A percentile compares a stretch with the other conserved stretches of the same genome.
Conservation (phyloP, 1,140 invertebrate species). For the Drosophila kanapiae region DNA sequence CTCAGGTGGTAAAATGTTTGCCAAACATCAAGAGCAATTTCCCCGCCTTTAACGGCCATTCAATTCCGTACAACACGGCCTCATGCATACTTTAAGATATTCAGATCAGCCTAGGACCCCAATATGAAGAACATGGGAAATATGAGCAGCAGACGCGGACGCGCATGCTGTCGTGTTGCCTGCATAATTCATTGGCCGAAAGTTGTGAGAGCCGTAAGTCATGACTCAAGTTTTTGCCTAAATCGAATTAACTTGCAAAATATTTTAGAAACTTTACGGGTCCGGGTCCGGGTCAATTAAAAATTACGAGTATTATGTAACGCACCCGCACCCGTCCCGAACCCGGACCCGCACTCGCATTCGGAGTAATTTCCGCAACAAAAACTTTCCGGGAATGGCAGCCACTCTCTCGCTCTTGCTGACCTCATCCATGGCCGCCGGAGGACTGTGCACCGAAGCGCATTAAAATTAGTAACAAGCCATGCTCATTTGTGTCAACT, state of each 20-base stretch:
- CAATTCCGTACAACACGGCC: conserved; percentile 46
- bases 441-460: conserved; percentile 65
- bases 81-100: conserved; percentile 57
- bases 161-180: conserved; percentile 39
- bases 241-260: conserved; percentile 79
- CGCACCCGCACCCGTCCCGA: neutral
- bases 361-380: conserved; percentile 77
- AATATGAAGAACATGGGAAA: conserved; percentile 49
- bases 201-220: conserved; percentile 62
- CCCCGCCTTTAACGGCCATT: conserved; percentile 65
- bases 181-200: conserved; percentile 74
- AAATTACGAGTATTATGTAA: conserved; percentile 59
- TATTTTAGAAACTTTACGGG: conserved; percentile 68
- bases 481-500: conserved; percentile 84
- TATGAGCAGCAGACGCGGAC: conserved; percentile 11
- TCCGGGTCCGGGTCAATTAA: conserved; percentile 69
- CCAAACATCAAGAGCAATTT: conserved; percentile 68
- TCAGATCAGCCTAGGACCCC: conserved; percentile 2
- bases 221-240: conserved; percentile 72
- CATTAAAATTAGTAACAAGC: conserved; percentile 84
- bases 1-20: conserved; percentile 74
- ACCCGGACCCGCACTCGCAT: conserved; percentile 13
- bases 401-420: neutral
- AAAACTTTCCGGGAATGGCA: conserved; percentile 54
- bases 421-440: conserved; percentile 7